phyloP scores from a whole-genome alignment of 2,888 invertebrate genomes.

The Drymonia ruficornis region DNA sequence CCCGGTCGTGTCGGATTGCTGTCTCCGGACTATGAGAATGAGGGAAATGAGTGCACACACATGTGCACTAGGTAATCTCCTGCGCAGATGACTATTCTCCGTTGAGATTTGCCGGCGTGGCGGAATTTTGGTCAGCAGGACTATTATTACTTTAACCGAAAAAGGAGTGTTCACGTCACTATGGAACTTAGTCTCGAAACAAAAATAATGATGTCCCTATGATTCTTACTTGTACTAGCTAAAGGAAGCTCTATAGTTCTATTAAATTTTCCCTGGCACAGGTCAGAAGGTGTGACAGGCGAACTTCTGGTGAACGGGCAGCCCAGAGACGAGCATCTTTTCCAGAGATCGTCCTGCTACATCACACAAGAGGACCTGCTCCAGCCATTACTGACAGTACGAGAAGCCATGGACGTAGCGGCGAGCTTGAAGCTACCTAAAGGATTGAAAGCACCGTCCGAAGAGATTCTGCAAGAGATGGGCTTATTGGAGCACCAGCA shows the following conservation, averaged over 20 bases:
- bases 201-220: too few species aligned
- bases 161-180: too few species aligned
- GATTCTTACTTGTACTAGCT: too few species aligned
- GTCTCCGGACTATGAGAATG: too few species aligned
- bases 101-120: too few species aligned
- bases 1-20: too few species aligned
- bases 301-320: constrained; percentile 88
- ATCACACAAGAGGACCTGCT: constrained; percentile 92
- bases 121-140: too few species aligned
- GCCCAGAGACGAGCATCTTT: constrained; percentile 85
- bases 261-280: constrained; percentile 49
- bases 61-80: too few species aligned
- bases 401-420: constrained; percentile 91
- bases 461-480: constrained; percentile 86
- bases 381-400: constrained; percentile 89
- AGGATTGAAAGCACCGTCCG: constrained; percentile 72
- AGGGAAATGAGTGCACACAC: too few species aligned
- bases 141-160: too few species aligned
- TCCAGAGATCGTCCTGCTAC: constrained; percentile 91
- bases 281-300: constrained; percentile 88
- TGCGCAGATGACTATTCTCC: too few species aligned
- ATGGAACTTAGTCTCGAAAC: too few species aligned
- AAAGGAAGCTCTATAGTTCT: not conserved
- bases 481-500: constrained; percentile 86
- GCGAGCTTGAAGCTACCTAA: constrained; percentile 89